A percentile compares a stretch with the other conserved stretches of the same genome.
Evolutionary conservation across 2,113 vertebrate species (phyloP).

Genomic region (Petrocephalus zakoni): DNA sequence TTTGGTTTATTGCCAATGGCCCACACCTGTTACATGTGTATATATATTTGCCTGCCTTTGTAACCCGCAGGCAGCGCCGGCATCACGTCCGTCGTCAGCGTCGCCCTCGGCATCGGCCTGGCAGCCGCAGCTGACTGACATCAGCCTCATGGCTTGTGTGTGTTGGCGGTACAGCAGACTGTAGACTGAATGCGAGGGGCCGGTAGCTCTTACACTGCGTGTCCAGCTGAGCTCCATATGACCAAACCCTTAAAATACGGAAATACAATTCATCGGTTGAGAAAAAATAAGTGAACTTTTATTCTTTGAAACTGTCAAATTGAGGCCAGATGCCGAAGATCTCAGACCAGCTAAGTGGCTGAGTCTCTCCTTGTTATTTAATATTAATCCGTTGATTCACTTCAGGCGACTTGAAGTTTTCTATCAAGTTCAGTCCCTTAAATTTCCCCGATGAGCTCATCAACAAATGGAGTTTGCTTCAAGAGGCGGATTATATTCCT

Average conservation of each 20-base stretch:
- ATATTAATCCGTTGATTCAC: neutral
- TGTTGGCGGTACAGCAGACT: neutral
- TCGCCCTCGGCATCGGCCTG: neutral
- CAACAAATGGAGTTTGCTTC: neutral
- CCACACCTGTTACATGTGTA: too few species aligned
- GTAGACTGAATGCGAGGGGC: neutral
- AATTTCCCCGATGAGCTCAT: neutral
- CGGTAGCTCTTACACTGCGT: neutral
- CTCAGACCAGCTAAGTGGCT: neutral
- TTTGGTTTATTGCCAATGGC: too few species aligned
- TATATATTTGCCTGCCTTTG: too few species aligned
- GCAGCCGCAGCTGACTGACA: neutral
- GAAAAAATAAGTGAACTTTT: neutral
- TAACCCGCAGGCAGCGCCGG: neutral
- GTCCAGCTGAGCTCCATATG: neutral
- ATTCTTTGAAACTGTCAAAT: neutral
- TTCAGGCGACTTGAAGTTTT: neutral
- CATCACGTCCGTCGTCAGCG: neutral
- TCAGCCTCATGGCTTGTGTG: neutral
- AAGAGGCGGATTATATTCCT: neutral
- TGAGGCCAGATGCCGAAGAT: neutral
- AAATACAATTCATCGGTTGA: neutral
- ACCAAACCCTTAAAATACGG: neutral
- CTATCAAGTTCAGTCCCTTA: neutral
- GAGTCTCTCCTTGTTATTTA: neutral